Evolutionary conservation across 2,113 vertebrate species (phyloP).

Genomic region (Triplophysa dalaica): DNA sequence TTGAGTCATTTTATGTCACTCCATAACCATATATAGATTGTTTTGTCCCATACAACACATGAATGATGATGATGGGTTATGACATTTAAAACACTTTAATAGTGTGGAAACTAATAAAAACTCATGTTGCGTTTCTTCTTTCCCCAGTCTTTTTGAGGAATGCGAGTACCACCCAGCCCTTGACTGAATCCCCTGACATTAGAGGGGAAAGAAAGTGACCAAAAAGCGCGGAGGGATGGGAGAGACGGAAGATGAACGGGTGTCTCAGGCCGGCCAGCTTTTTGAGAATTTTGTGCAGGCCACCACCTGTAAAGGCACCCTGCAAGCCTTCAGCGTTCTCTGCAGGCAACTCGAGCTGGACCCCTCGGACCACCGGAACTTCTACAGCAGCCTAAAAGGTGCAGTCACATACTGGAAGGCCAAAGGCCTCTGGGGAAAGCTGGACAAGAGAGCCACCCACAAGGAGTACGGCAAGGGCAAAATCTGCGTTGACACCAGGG

Average conservation of each 20-base stretch:
- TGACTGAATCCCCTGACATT: slow-evolving; percentile 15
- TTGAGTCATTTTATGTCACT: not conserved
- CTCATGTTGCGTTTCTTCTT: not conserved
- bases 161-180: slow-evolving; percentile 23
- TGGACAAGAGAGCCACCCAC: slow-evolving; percentile 91
- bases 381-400: slow-evolving; percentile 86
- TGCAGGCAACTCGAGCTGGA: slow-evolving; percentile 89
- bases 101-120: slow-evolving; percentile 20
- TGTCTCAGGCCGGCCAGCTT: slow-evolving; percentile 82
- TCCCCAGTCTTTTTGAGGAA: slow-evolving; percentile 14
- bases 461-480: slow-evolving; percentile 90
- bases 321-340: slow-evolving; percentile 93
- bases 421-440: slow-evolving; percentile 93
- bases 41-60: not conserved
- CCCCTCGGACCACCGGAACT: slow-evolving; percentile 82
- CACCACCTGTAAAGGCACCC: slow-evolving; percentile 90
- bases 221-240: slow-evolving; percentile 76
- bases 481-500: slow-evolving; percentile 84
- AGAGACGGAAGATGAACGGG: slow-evolving; percentile 85
- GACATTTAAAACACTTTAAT: not conserved
- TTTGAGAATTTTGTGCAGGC: slow-evolving; percentile 96
- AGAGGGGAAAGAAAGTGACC: not conserved
- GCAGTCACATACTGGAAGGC: slow-evolving; percentile 92
- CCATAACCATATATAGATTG: slow-evolving; percentile 1
- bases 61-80: not conserved